Conservation (phyloP, 2,113 vertebrate genomes). For the Macrotis lagotis region DNA sequence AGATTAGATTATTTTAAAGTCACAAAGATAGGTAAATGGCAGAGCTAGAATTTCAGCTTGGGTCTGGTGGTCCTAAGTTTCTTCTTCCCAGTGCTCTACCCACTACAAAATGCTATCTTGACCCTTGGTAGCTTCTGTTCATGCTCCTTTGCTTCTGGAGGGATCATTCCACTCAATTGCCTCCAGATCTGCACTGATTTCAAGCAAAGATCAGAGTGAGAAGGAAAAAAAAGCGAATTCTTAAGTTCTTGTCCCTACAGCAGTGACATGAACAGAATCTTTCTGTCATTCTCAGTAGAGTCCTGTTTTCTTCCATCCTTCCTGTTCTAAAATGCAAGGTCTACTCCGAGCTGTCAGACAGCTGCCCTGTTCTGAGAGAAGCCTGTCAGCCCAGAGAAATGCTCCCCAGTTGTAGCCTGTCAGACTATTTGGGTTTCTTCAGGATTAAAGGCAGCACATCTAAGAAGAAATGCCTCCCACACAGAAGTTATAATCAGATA, state of each 20-base stretch:
- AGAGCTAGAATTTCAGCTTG: not conserved
- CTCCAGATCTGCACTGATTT: not conserved
- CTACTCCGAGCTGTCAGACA: conserved; percentile 22
- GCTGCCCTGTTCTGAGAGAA: not conserved
- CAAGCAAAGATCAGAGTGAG: not conserved
- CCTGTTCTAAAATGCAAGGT: not conserved
- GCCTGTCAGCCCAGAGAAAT: not conserved
- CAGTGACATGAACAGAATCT: not conserved
- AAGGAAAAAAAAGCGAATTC: not conserved
- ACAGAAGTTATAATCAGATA: conserved; percentile 28
- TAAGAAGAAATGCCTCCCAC: conserved; percentile 13
- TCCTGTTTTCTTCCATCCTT: conserved; percentile 13
- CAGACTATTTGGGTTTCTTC: conserved; percentile 16
- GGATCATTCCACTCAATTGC: not conserved
- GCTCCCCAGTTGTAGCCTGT: conserved; percentile 35
- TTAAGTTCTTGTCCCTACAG: not conserved
- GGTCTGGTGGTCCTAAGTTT: not conserved
- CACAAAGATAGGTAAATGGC: not conserved
- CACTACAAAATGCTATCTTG: not conserved
- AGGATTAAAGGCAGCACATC: not conserved
- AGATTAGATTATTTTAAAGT: too few species aligned
- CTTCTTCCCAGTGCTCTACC: not conserved
- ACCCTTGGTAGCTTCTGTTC: not conserved
- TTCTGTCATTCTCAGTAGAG: conserved; percentile 50
- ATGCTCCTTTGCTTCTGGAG: not conserved